These are phyloP conservation scores for Chesias legatella DNA, from an alignment of 2,888 invertebrate genomes.

Conservation along the genomic window DNA sequence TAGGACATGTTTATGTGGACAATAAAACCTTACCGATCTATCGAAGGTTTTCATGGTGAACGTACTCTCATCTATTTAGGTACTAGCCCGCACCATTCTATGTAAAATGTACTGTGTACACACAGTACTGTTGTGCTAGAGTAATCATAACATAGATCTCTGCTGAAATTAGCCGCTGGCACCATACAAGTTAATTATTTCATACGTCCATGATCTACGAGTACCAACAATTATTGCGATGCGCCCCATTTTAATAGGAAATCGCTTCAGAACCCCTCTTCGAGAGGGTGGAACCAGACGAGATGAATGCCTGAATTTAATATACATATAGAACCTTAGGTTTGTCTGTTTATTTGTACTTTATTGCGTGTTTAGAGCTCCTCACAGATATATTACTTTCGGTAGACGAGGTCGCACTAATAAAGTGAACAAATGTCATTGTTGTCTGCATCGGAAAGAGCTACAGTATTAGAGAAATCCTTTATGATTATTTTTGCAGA, in stretches of 20 bases:
- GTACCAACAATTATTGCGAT: conserved; percentile 17
- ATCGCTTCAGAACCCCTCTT: conserved; percentile 35
- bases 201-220: conserved; percentile 3
- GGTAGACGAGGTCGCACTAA: background rate
- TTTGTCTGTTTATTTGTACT: conserved; percentile 11
- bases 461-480: no score
- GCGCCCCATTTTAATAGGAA: conserved; percentile 24
- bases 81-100: no score
- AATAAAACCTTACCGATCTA: no score
- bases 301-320: conserved; percentile 23
- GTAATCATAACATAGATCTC: no score
- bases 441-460: no score
- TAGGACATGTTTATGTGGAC: no score
- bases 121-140: no score
- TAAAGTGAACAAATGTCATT: no score
- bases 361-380: conserved; percentile 17
- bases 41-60: no score
- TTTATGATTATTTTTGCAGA: no score
- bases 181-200: background rate
- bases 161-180: no score
- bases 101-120: no score
- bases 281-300: conserved; percentile 28
- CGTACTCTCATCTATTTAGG: background rate
- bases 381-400: background rate
- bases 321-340: conserved; percentile 9